Conservation (phyloP, 2,113 vertebrate genomes). For the Heterocephalus glaber region DNA sequence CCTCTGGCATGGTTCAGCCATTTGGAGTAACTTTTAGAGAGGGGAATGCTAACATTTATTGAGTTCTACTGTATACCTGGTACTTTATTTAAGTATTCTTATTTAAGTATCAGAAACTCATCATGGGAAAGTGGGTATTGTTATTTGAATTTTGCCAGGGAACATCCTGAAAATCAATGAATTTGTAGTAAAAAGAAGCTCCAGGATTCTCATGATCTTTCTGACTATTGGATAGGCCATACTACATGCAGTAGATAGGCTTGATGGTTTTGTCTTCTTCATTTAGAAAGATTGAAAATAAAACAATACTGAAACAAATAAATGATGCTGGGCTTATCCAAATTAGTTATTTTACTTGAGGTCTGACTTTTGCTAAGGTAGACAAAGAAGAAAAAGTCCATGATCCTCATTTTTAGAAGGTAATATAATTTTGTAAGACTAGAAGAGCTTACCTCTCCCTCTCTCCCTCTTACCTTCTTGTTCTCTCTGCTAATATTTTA, state of each 20-base stretch:
- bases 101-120: background rate
- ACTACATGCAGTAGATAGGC: background rate
- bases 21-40: background rate
- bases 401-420: slow-evolving; percentile 16
- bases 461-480: background rate
- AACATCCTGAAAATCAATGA: background rate
- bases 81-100: background rate
- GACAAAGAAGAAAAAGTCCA: background rate
- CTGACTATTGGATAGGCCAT: background rate
- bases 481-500: background rate
- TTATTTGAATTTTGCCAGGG: slow-evolving; percentile 26
- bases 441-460: background rate
- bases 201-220: background rate
- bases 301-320: background rate
- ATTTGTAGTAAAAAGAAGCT: background rate
- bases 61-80: background rate
- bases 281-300: background rate
- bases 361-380: background rate
- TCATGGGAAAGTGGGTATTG: background rate
- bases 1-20: background rate
- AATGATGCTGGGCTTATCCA: background rate
- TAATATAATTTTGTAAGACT: background rate
- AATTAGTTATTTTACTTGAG: background rate
- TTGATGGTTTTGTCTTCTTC: background rate
- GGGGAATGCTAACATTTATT: background rate